phyloP scores from a whole-genome alignment of 1,140 invertebrate genomes.

The Fopius arisanus region DNA sequence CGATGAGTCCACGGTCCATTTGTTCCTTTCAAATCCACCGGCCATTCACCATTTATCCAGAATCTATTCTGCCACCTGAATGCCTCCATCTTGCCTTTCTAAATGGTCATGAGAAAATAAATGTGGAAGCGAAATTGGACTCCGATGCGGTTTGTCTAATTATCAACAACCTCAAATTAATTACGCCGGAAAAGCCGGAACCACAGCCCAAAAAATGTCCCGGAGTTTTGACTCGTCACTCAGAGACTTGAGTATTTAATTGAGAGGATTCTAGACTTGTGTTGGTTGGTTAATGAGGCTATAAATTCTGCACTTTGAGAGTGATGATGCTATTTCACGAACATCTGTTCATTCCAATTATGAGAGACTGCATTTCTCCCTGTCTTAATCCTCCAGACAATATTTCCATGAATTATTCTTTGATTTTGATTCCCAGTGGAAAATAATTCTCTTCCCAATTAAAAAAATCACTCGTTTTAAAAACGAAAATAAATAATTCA shows the following conservation, averaged over 20 bases:
- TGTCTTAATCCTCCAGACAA: no score
- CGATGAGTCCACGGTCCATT: slow-evolving; percentile 2
- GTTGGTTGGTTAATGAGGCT: neutral
- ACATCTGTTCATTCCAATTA: neutral
- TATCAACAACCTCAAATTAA: neutral
- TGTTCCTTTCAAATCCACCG: slow-evolving; percentile 9
- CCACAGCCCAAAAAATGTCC: neutral
- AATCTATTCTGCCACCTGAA: slow-evolving; percentile 20
- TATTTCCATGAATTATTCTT: no score
- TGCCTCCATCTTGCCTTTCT: neutral
- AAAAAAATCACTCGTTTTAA: no score
- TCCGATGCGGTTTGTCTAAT: neutral
- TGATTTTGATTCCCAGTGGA: no score
- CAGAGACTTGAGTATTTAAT: neutral
- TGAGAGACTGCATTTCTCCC: no score
- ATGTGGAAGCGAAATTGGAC: neutral
- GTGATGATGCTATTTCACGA: neutral
- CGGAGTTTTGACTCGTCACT: neutral
- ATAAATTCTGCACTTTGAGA: neutral
- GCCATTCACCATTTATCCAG: neutral
- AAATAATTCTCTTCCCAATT: no score
- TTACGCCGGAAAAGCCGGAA: neutral
- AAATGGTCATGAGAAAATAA: neutral
- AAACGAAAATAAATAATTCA: no score
- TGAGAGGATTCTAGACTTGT: neutral